phyloP scores from a whole-genome alignment of 2,797 vertebrate genomes.

The Tinamus major region DNA sequence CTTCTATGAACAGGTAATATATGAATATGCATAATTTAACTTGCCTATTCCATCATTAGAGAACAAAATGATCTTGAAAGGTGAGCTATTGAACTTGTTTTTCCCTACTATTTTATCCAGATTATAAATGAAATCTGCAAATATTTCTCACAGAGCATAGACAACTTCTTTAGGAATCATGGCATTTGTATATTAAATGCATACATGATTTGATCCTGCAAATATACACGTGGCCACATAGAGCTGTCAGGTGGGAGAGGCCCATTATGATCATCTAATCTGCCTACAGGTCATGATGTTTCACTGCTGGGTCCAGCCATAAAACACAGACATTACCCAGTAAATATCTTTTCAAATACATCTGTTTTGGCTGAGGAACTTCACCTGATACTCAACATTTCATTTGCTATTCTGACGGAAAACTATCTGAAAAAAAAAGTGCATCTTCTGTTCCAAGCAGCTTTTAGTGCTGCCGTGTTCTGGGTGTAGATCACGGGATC shows the following conservation, averaged over 20 bases:
- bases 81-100: background rate
- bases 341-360: background rate
- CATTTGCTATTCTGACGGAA: background rate
- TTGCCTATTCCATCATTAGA: background rate
- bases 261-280: background rate
- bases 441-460: background rate
- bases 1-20: background rate
- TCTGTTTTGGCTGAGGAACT: background rate
- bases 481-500: background rate
- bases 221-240: background rate
- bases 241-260: background rate
- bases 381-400: background rate
- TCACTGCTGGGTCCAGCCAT: background rate
- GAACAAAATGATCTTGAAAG: background rate
- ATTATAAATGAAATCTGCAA: slow-evolving; percentile 1
- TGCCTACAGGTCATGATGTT: background rate
- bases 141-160: background rate
- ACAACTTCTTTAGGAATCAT: background rate
- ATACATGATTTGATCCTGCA: background rate
- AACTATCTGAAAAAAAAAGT: background rate
- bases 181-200: background rate
- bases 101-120: background rate
- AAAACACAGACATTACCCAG: background rate
- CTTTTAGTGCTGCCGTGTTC: background rate
- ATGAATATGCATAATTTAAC: background rate